These are phyloP conservation scores for Biston stratarius DNA, from an alignment of 2,888 invertebrate genomes.

Conservation along the genomic window DNA sequence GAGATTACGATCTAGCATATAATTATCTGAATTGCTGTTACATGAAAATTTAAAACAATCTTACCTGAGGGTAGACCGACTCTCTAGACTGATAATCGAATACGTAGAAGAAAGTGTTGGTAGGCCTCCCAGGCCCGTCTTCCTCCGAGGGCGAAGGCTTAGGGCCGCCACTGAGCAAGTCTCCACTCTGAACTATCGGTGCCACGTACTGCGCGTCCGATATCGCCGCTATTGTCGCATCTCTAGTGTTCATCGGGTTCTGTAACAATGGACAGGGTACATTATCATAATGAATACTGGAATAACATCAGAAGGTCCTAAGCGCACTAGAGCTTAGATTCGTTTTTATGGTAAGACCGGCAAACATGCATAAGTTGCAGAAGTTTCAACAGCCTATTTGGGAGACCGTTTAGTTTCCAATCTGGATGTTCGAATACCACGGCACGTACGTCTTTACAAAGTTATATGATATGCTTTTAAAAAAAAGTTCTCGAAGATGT, in stretches of 20 bases:
- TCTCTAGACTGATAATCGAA: constrained; percentile 97
- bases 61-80: constrained; percentile 94
- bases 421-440: no score
- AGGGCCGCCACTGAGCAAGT: constrained; percentile 90
- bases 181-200: constrained; percentile 94
- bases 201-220: constrained; percentile 98
- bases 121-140: constrained; percentile 85
- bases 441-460: no score
- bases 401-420: no score
- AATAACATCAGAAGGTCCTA: background rate
- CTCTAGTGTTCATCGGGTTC: constrained; percentile 95
- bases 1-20: no score
- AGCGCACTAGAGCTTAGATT: background rate
- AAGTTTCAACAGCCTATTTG: no score
- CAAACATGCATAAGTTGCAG: no score
- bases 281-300: constrained; percentile 33
- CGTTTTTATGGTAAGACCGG: no score
- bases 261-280: constrained; percentile 66
- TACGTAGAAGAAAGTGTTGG: constrained; percentile 95
- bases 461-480: no score
- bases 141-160: constrained; percentile 85
- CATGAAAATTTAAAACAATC: constrained; percentile 39
- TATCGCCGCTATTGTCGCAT: constrained; percentile 95
- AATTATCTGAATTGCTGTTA: no score
- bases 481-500: no score